Evolutionary conservation across 1,140 invertebrate genomes (phyloP), one percentile per base, ranked within the genome.

Genomic region (Batillaria attramentaria): DNA sequence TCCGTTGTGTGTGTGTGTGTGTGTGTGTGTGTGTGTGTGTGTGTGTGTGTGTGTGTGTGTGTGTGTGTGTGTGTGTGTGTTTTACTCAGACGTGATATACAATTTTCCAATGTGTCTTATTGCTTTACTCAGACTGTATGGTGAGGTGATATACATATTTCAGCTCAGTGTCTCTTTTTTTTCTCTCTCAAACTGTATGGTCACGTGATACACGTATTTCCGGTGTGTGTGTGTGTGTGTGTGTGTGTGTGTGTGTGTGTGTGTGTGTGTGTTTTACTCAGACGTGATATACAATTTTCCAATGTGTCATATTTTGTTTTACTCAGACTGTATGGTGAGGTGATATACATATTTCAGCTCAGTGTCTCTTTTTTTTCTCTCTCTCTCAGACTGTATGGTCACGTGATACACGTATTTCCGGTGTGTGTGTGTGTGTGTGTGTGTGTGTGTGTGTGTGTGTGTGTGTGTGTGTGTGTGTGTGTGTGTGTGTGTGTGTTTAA

Each of bases 341-440:
- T n/a, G n/a, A n/a, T n/a, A n/a, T n/a, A n/a, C n/a, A n/a, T n/a
- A n/a, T n/a, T n/a, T n/a, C n/a, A n/a, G n/a, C n/a, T 50, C 46
- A 50, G 10, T 50, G 10, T 24, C 24, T 24, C 13, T 13, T 50
- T 13, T 24, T 24, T 50, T 24, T 50, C 46, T 24, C 46, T 50
- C 13, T 65, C 28, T 65, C 60, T 28, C 10, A 10, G 60, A 18
- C 28, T 20, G 60, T 20, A 16, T 8, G 10, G 60, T 13, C 13
- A 10, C 10, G 28, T 10, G 28, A 28, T 65, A 16, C 8, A 8
- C 28, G 18, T 13, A 6, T 65, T 65, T 65, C 46, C 10, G 24
- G 60, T 28, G 31, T 68, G 31, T 68, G 65, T 68, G 31, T 68
- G 65, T 68, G 37, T 68, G 65, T 68, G 37, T 39, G 65, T 35